Evolutionary conservation across 2,888 invertebrate genomes (phyloP), one percentile per base, ranked within the genome.

Genomic region (Merodon equestris): DNA sequence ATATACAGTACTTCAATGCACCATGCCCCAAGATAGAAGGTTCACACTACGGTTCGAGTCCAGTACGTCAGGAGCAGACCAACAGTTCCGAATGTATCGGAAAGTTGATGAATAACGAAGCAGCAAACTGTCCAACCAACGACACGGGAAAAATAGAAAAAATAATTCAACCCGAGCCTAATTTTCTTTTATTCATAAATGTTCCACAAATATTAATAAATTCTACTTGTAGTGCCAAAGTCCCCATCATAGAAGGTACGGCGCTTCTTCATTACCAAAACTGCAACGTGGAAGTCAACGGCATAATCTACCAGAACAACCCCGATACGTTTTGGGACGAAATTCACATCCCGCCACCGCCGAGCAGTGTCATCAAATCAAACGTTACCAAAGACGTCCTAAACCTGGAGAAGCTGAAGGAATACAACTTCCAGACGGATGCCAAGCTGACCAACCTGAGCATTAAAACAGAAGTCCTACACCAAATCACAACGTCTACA

Each of bases 11-110:
- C 15, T 54, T 70, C 17, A 44, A 34, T 0, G 14, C 42, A 53
- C 34, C 38, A 42, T 75, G 75, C 53, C 63, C 48, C 27, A 64
- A 70, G 51, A 44, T 68, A 44, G 77, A 67, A 51, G 50, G 50
- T 14, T 72, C 34, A 0, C 57, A 61, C 14, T 63, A 47, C 19
- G 63, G 68, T 19, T 38, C 9, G n/a, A 12, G 38, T 19, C 54
- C 54, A 34, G 15, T 40, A 4, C 12, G 17, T 4, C 15, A 60
- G 36, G 64, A 74, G 34, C 9, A 47, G 9, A 27, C 27, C 9
- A 45, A 27, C 10, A 45, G 34, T 10, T 74, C 74, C 5, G 1
- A 12, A 58, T 73, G 66, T 34, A 47, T 63, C 7, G 68, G 68
- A 10, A 54, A 38, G 1, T 45, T 68, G 1, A 48, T 68, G 17